These are phyloP conservation scores for Hetaerina titia DNA, from an alignment of 2,888 invertebrate species.

Conservation along the genomic window DNA sequence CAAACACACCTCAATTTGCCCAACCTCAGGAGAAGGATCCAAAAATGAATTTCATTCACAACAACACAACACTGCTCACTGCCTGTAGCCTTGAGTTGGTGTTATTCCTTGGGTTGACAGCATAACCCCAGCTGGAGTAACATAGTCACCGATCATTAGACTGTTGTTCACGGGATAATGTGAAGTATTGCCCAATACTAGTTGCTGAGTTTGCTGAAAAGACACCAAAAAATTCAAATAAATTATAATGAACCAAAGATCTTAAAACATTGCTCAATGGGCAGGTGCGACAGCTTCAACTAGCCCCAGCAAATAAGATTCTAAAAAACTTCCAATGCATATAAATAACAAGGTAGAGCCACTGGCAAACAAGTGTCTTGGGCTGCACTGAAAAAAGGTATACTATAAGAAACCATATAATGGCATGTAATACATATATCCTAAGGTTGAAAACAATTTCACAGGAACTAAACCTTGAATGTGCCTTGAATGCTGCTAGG, in stretches of 20 bases:
- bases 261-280: neutral
- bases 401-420: no score
- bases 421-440: no score
- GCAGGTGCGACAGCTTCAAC: neutral
- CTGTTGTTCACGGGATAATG: conserved; percentile 85
- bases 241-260: neutral
- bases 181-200: conserved; percentile 81
- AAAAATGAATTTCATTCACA: conserved; percentile 37
- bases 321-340: no score
- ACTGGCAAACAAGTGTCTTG: no score
- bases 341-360: no score
- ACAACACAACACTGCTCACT: conserved; percentile 54
- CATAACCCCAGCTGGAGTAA: conserved; percentile 81
- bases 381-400: no score
- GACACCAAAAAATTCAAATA: neutral
- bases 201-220: conserved; percentile 71
- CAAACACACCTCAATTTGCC: conserved; percentile 60
- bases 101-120: conserved; percentile 70
- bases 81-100: conserved; percentile 51
- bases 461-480: neutral
- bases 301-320: neutral
- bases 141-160: conserved; percentile 88
- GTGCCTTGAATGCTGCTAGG: no score
- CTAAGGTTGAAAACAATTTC: conserved; percentile 31
- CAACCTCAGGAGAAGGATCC: conserved; percentile 34